These are phyloP conservation scores for Mermis nigrescens DNA, from an alignment of 2,888 invertebrate genomes.

Conservation along the genomic window DNA sequence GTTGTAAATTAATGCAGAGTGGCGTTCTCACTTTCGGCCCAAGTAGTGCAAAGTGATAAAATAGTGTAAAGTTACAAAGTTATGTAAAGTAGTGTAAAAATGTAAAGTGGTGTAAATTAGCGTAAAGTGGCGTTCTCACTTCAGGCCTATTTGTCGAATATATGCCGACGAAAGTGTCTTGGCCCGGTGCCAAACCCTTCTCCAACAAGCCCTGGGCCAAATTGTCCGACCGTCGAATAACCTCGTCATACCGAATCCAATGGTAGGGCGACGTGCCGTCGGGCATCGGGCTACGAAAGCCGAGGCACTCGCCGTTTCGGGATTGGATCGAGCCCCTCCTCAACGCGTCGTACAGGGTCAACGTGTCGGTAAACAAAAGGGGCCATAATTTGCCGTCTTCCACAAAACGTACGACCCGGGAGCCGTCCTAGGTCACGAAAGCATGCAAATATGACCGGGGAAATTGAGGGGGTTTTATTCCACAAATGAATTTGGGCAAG, in stretches of 20 bases:
- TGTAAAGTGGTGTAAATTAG: neutral
- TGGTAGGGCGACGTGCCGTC: constrained; percentile 7
- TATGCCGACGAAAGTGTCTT: constrained; percentile 34
- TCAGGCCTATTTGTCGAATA: constrained; percentile 37
- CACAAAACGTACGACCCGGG: neutral
- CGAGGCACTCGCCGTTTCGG: constrained; percentile 38
- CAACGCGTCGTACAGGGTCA: constrained; percentile 71
- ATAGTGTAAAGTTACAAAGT: too few relatives aligned
- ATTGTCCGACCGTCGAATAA: constrained; percentile 28
- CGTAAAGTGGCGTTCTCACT: constrained; percentile 21
- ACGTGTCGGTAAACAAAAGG: constrained; percentile 63
- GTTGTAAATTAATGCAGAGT: too few relatives aligned
- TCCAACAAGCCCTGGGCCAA: constrained; percentile 33
- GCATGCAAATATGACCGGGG: too few relatives aligned
- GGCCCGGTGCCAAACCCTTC: constrained; percentile 27
- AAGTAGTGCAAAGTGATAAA: too few relatives aligned
- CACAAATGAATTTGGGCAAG: too few relatives aligned
- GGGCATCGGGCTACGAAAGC: neutral
- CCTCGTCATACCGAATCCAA: constrained; percentile 11
- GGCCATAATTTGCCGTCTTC: constrained; percentile 11
- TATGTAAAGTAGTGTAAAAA: neutral
- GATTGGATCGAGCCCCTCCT: constrained; percentile 76
- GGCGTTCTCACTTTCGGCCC: too few relatives aligned
- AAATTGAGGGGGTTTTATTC: too few relatives aligned
- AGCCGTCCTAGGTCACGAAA: too few relatives aligned